Conservation (phyloP, 2,113 vertebrate genomes). For the Heterochromis multidens region DNA sequence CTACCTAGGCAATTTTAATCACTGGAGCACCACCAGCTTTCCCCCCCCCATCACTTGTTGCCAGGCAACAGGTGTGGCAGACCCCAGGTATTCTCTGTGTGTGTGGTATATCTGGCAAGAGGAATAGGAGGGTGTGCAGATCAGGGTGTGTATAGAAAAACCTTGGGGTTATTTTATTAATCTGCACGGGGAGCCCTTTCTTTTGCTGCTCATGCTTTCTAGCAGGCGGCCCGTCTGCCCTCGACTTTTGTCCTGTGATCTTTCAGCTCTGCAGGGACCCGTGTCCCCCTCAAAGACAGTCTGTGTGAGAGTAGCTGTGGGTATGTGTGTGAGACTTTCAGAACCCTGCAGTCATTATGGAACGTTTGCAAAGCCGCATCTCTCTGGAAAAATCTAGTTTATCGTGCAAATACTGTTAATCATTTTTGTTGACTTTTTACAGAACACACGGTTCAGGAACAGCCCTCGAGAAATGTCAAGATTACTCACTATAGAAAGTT, state of each 20-base stretch:
- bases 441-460: constrained; percentile 31
- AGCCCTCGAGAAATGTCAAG: constrained; percentile 42
- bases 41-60: constrained; percentile 60
- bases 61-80: constrained; percentile 66
- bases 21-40: constrained; percentile 51
- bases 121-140: constrained; percentile 19
- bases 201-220: constrained; percentile 54
- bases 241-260: constrained; percentile 71
- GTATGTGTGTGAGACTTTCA: constrained; percentile 3
- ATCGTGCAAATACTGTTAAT: constrained; percentile 40
- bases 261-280: constrained; percentile 62
- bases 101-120: constrained; percentile 7
- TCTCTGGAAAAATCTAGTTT: constrained; percentile 10
- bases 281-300: constrained; percentile 40
- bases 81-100: constrained; percentile 49
- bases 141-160: constrained; percentile 49
- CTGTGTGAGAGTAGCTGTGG: constrained; percentile 21
- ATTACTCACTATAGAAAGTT: constrained; percentile 44
- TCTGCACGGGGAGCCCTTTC: constrained; percentile 71
- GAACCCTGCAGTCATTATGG: neutral
- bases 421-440: constrained; percentile 53
- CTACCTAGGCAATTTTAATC: constrained; percentile 74
- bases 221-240: constrained; percentile 64
- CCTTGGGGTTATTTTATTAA: constrained; percentile 75
- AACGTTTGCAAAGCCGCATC: constrained; percentile 14